These are phyloP conservation scores for Cordilura impudica DNA, from an alignment of 2,888 invertebrate genomes.

Conservation along the genomic window DNA sequence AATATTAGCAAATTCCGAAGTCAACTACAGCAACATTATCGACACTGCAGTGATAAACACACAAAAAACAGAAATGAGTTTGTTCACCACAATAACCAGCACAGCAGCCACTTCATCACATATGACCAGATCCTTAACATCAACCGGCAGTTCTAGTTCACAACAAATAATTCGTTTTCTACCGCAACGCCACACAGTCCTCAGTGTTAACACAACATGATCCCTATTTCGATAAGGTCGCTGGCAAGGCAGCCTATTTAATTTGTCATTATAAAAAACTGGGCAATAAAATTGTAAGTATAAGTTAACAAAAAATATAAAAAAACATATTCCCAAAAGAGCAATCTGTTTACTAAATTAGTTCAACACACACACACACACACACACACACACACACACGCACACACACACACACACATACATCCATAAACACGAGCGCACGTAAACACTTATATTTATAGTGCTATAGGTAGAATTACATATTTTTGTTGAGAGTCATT, in stretches of 20 bases:
- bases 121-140: conserved; percentile 39
- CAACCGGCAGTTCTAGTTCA: conserved; percentile 17
- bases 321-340: conserved; percentile 2
- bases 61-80: conserved; percentile 52
- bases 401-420: too few species aligned
- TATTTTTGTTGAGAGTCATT: neutral
- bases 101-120: conserved; percentile 44
- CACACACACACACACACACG: too few species aligned
- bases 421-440: too few species aligned
- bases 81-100: conserved; percentile 44
- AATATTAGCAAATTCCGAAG: conserved; percentile 64
- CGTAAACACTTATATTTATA: too few species aligned
- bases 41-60: conserved; percentile 35
- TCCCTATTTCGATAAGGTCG: conserved; percentile 87
- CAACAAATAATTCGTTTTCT: conserved; percentile 61
- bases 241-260: conserved; percentile 92
- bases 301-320: neutral
- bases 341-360: conserved; percentile 7
- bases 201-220: conserved; percentile 81
- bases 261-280: conserved; percentile 94
- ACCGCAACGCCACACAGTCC: conserved; percentile 74
- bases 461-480: neutral
- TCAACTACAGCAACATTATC: conserved; percentile 43
- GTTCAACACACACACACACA: neutral
- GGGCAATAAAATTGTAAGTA: conserved; percentile 92